These are phyloP conservation scores for Benthosema pterotum DNA, from an alignment of 2,797 vertebrate species.

Conservation along the genomic window DNA sequence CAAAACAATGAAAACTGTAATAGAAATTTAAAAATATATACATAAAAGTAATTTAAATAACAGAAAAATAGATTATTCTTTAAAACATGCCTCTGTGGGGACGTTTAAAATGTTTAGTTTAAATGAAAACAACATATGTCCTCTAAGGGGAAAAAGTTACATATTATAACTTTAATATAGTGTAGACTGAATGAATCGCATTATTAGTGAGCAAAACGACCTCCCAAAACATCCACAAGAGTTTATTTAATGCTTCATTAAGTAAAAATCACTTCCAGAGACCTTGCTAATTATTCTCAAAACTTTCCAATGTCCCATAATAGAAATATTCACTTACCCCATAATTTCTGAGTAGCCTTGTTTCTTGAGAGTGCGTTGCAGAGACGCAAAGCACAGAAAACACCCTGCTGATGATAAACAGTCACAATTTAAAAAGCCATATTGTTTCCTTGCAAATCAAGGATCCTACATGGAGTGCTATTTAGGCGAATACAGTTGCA, in stretches of 20 bases:
- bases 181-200: not conserved
- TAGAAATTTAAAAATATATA: too few species aligned
- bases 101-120: too few species aligned
- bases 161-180: not conserved
- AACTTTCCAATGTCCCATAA: conserved; percentile 40
- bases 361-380: conserved; percentile 58
- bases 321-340: conserved; percentile 69
- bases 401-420: conserved; percentile 24
- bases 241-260: too few species aligned
- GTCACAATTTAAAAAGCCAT: conserved; percentile 68
- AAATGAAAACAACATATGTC: too few species aligned
- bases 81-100: too few species aligned
- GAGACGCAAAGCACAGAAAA: conserved; percentile 59
- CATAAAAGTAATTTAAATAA: too few species aligned
- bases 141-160: not conserved
- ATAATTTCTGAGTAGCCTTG: conserved; percentile 65
- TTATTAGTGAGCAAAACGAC: not conserved
- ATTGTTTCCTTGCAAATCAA: conserved; percentile 46
- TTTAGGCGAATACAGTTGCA: conserved; percentile 58
- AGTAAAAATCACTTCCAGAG: too few species aligned
- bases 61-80: too few species aligned
- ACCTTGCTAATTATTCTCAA: not conserved
- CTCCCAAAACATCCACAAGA: not conserved
- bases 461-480: conserved; percentile 52
- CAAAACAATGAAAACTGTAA: too few species aligned